Evolutionary conservation across 1,140 invertebrate genomes (phyloP), one percentile per base, ranked within the genome.

Genomic region (Pentalonia nigronervosa): DNA sequence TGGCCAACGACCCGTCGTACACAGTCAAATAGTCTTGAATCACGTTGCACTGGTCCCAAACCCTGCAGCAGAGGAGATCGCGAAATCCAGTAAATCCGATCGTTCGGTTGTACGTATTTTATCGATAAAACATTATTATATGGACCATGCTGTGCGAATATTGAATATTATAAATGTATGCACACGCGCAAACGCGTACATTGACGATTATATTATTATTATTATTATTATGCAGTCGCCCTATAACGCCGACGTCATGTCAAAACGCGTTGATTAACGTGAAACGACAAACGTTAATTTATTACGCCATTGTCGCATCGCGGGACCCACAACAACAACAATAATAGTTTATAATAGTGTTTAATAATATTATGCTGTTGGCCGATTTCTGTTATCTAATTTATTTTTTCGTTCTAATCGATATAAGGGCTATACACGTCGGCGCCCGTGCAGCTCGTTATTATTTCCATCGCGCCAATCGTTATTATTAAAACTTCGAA

Each of bases 11-110:
- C 0, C 98, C 98, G 94, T 98, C 97, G 95, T 97, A 97, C 93
- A 98, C 97, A 41, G 97, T 97, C 93, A 98, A 95, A 95, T 97
- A 97, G 95, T 98, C 97, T 95, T 97, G 97, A 47, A 97, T 97
- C 93, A 97, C 96, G 95, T 97, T 97, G 95, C 97, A 97, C 95
- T 97, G 97, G 95, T 97, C 97, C 97, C 97, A 97, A 36, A 97
- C 97, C 95, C 97, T 97, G 95, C 0, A n/a, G 7, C 4, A 76
- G 14, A 76, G 14, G 60, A 76, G 30, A 86, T 47, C 25, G 30
- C 17, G 41, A 86, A 84, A 84, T 25, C 21, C 17, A 36, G 25
- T 30, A 84, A 84, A 45, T 84, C 21, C n/a, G n/a, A n/a, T n/a
- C n/a, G n/a, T n/a, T n/a, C n/a, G n/a, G n/a, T n/a, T n/a, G n/a